These are phyloP conservation scores for Papilio helenus DNA, from an alignment of 1,140 invertebrate species.

Conservation along the genomic window DNA sequence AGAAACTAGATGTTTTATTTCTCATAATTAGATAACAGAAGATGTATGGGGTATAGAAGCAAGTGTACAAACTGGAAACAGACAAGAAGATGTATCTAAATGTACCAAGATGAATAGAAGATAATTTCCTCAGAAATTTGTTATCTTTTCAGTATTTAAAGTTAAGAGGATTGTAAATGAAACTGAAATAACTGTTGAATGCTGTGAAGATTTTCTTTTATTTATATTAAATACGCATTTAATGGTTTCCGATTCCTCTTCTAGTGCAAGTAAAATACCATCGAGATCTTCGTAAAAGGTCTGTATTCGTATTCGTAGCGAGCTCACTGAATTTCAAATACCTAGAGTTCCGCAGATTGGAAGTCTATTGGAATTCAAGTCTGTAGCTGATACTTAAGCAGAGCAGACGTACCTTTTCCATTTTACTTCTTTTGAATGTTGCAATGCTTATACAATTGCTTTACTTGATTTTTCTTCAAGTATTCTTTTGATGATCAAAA, in stretches of 20 bases:
- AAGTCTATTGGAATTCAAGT: conserved; percentile 41
- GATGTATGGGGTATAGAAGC: too few relatives aligned
- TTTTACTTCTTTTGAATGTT: conserved; percentile 30
- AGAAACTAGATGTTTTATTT: too few relatives aligned
- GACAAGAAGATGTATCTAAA: too few relatives aligned
- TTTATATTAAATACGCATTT: conserved; percentile 7
- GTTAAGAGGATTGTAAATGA: neutral
- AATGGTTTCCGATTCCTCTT: conserved; percentile 33
- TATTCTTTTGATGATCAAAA: neutral
- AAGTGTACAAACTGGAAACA: too few relatives aligned
- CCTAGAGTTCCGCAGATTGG: conserved; percentile 30
- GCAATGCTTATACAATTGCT: conserved; percentile 19
- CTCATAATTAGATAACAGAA: too few relatives aligned
- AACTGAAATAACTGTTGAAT: neutral
- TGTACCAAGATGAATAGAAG: neutral
- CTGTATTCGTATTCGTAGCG: conserved; percentile 26
- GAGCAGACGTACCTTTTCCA: conserved; percentile 30
- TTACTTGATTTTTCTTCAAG: conserved; percentile 25
- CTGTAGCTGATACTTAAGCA: conserved; percentile 36
- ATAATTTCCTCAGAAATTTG: neutral
- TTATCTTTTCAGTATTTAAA: neutral
- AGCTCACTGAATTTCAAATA: conserved; percentile 38
- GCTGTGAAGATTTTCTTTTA: neutral
- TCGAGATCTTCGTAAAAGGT: neutral
- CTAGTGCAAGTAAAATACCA: conserved; percentile 30